Evolutionary conservation across 2,888 invertebrate species (phyloP).

Genomic region (Tipula lateralis): DNA sequence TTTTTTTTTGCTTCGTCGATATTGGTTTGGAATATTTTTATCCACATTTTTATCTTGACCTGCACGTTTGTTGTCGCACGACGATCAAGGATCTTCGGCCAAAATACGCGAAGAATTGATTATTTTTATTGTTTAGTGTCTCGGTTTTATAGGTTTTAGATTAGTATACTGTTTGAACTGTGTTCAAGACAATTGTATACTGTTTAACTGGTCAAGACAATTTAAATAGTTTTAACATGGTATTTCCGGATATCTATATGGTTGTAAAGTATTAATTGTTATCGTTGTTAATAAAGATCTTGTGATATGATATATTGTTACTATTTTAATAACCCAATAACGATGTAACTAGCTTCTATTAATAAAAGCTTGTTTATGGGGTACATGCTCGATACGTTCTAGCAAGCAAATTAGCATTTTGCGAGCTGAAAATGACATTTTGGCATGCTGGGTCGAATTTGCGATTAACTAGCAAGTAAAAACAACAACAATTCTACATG

Average conservation of each 20-base stretch:
- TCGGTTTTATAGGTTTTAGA: background rate
- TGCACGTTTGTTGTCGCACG: background rate
- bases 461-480: too few relatives aligned
- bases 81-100: background rate
- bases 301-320: too few relatives aligned
- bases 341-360: too few relatives aligned
- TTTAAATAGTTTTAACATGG: background rate
- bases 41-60: background rate
- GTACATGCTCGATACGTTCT: too few relatives aligned
- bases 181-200: background rate
- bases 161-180: background rate
- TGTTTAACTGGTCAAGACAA: too few relatives aligned
- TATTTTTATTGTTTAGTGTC: background rate
- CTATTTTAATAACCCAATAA: too few relatives aligned
- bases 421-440: too few relatives aligned
- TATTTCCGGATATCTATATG: background rate
- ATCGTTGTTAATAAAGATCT: too few relatives aligned
- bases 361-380: too few relatives aligned
- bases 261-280: background rate
- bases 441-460: too few relatives aligned
- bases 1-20: background rate
- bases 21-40: background rate
- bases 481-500: too few relatives aligned
- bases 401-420: too few relatives aligned
- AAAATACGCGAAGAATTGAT: background rate